These are phyloP conservation scores for Xyrichtys novacula DNA, from an alignment of 2,797 vertebrate species.

Conservation along the genomic window DNA sequence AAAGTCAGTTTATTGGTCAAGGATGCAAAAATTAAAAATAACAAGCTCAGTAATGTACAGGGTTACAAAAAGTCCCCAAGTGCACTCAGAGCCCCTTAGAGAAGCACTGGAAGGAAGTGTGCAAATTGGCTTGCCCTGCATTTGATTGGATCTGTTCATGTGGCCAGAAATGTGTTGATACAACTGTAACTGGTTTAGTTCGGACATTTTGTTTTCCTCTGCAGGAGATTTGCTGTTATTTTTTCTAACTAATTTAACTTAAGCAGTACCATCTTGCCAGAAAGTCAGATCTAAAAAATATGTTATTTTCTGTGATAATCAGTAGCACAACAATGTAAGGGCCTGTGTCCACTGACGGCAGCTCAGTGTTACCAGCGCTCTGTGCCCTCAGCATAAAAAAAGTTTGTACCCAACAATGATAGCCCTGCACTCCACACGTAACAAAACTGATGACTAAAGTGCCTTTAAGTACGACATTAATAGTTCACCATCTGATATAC, in stretches of 20 bases:
- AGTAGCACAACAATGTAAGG: no score
- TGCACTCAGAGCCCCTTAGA: background rate
- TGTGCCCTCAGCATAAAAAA: no score
- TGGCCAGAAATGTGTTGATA: background rate
- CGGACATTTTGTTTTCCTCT: background rate
- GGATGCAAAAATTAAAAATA: background rate
- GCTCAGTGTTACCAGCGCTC: no score
- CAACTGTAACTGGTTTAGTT: background rate
- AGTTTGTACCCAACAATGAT: constrained; percentile 10
- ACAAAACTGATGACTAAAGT: constrained; percentile 48
- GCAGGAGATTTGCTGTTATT: background rate
- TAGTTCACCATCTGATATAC: constrained; percentile 25
- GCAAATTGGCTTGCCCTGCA: background rate
- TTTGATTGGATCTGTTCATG: background rate
- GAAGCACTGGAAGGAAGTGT: background rate
- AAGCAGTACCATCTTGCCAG: background rate
- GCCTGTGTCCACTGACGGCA: no score
- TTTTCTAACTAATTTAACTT: constrained; percentile 1
- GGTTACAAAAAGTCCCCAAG: background rate
- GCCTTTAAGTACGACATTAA: constrained; percentile 60
- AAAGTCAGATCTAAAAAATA: constrained; percentile 6
- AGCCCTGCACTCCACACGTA: constrained; percentile 1
- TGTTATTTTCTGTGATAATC: no score
- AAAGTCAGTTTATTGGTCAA: constrained; percentile 9
- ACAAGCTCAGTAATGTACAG: background rate